A percentile compares a stretch with the other conserved stretches of the same genome.
phyloP scores from a whole-genome alignment of 2,797 vertebrate genomes.

The Dermochelys coriacea region DNA sequence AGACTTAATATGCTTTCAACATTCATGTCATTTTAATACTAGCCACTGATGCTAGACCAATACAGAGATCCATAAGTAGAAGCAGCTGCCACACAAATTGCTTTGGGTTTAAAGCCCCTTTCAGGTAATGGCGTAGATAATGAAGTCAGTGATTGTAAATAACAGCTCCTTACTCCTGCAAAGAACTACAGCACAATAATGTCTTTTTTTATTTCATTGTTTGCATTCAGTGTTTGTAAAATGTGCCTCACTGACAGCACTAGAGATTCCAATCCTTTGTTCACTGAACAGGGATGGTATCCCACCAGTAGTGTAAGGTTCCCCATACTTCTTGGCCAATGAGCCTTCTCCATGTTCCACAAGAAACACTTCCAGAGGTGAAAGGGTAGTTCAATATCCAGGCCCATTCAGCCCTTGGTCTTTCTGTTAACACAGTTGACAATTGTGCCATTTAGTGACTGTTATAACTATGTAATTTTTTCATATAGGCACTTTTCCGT shows the following conservation, averaged over 20 bases:
- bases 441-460: neutral
- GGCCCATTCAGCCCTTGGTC: neutral
- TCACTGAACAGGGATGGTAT: neutral
- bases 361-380: neutral
- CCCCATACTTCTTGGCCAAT: neutral
- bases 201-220: neutral
- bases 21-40: neutral
- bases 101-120: neutral
- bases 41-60: neutral
- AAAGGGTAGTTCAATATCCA: neutral
- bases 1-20: neutral
- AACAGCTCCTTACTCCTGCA: rapidly evolving
- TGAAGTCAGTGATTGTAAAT: neutral
- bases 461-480: neutral
- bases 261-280: neutral
- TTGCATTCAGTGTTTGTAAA: neutral
- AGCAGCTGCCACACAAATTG: neutral
- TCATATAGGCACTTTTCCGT: slow-evolving; percentile 24
- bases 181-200: neutral
- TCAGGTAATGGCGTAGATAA: neutral
- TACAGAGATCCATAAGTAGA: neutral
- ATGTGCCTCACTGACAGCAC: neutral
- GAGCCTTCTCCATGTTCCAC: neutral
- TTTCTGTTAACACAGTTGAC: slow-evolving; percentile 24
- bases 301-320: neutral